Conservation (phyloP, 2,113 vertebrate species). For the Castor canadensis region DNA sequence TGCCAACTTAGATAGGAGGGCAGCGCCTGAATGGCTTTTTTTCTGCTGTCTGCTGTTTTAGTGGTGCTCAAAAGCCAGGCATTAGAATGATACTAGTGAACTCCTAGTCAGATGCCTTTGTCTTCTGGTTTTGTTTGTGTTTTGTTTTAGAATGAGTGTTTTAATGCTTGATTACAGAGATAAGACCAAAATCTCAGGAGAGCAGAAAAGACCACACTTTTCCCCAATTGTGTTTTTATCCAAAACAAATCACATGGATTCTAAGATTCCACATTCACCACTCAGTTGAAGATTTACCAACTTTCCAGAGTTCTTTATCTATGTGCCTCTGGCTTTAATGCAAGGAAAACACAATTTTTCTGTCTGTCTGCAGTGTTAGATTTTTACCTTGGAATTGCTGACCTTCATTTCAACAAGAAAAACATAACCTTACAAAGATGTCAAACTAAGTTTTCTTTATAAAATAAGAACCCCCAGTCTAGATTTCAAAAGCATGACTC, state of each 20-base stretch:
- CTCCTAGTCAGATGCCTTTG: background rate
- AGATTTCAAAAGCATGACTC: background rate
- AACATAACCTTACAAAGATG: background rate
- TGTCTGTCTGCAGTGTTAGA: background rate
- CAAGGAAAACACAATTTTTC: background rate
- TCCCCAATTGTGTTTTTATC: background rate
- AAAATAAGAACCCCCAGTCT: background rate
- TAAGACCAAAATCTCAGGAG: constrained; percentile 15
- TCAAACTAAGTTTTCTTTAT: background rate
- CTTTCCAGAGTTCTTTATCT: constrained; percentile 11
- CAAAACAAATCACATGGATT: background rate
- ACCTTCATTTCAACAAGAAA: background rate
- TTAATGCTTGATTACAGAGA: background rate
- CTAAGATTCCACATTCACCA: background rate
- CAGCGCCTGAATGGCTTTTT: background rate
- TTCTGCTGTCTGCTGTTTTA: background rate
- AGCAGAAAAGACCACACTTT: background rate
- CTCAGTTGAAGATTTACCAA: constrained; percentile 17
- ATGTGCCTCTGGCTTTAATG: background rate
- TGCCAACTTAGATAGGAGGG: background rate
- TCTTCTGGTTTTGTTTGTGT: background rate
- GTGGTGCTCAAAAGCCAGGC: background rate
- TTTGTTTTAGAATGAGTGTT: background rate
- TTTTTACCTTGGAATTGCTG: background rate
- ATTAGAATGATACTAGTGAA: background rate